phyloP scores from a whole-genome alignment of 2,113 vertebrate species.

The Dryoscopus gambensis region DNA sequence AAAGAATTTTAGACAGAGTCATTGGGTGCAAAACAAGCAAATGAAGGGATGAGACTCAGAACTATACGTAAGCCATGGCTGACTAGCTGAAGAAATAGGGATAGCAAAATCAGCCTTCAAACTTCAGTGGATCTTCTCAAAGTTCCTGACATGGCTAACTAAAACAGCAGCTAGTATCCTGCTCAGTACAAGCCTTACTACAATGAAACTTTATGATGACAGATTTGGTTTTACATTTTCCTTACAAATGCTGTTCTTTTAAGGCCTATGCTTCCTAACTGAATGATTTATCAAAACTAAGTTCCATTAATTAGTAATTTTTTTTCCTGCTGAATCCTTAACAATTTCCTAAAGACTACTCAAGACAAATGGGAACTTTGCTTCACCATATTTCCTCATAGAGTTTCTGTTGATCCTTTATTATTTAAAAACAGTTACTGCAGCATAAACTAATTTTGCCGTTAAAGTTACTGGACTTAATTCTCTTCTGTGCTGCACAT shows the following conservation, averaged over 20 bases:
- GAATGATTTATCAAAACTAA: neutral
- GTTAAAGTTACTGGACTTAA: neutral
- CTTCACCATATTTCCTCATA: neutral
- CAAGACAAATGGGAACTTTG: conserved; percentile 13
- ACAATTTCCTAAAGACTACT: conserved; percentile 10
- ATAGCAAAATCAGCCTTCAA: neutral
- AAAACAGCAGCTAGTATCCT: neutral
- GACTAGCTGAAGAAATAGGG: neutral
- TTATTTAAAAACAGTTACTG: conserved; percentile 11
- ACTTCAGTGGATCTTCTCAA: neutral
- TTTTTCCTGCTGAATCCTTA: conserved; percentile 32
- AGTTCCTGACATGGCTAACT: neutral
- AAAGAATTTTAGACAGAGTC: conserved; percentile 13
- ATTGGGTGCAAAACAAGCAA: neutral
- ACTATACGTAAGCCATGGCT: neutral
- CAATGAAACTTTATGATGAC: neutral
- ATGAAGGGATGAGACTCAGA: neutral
- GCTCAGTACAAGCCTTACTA: neutral
- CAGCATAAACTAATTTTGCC: neutral
- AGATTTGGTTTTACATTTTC: neutral
- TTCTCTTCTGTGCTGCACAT: neutral
- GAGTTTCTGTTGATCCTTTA: neutral
- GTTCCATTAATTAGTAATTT: conserved; percentile 42
- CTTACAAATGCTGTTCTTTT: conserved; percentile 17
- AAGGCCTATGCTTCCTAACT: conserved; percentile 19